Conservation (phyloP, 2,113 vertebrate species). For the Eulacestoma nigropectus region DNA sequence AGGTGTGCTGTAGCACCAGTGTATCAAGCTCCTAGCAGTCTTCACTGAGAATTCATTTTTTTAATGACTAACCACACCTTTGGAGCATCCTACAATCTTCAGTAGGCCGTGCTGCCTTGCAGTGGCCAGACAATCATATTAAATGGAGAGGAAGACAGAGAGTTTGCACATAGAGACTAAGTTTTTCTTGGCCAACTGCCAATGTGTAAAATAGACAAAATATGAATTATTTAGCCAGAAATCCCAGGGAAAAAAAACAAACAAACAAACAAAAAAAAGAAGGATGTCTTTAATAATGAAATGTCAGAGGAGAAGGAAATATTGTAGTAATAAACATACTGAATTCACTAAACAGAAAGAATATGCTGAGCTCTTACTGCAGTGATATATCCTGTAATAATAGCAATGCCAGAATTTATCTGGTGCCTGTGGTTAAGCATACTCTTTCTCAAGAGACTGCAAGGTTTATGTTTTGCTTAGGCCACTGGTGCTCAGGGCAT, state of each 20-base stretch:
- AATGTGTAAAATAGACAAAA: background rate
- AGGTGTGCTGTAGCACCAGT: background rate
- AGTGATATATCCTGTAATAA: background rate
- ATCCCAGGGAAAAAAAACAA: background rate
- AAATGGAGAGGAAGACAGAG: background rate
- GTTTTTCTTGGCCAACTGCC: background rate
- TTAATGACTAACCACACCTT: background rate
- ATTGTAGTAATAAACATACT: constrained; percentile 2
- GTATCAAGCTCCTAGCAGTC: background rate
- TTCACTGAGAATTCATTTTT: background rate
- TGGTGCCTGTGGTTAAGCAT: background rate
- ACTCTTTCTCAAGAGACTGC: background rate
- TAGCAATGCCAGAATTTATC: background rate
- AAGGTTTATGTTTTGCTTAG: background rate
- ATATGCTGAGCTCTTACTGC: background rate
- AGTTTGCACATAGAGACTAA: background rate
- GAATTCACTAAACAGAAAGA: background rate
- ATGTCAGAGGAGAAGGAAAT: background rate
- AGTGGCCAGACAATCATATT: background rate
- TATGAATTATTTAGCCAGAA: background rate
- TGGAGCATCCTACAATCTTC: background rate
- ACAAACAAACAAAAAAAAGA: background rate
- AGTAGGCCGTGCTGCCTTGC: background rate
- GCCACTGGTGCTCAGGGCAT: background rate
- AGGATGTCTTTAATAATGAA: constrained; percentile 49